Conservation (phyloP, 2,888 invertebrate genomes). For the Alentia gelatinosa region DNA sequence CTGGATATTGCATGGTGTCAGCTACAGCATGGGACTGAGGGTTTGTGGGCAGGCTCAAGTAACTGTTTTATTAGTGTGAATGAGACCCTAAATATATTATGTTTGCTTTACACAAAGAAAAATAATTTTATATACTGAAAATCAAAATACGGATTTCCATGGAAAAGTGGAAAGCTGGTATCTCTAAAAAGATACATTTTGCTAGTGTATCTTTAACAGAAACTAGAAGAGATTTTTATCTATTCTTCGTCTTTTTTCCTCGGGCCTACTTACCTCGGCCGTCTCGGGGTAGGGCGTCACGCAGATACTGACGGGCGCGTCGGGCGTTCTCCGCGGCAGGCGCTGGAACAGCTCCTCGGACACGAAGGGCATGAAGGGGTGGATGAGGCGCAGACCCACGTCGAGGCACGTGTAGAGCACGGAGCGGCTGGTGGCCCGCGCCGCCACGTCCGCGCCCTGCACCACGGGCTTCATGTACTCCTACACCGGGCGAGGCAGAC, state of each 20-base stretch:
- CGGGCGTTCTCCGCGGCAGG: constrained; percentile 84
- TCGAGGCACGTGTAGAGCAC: constrained; percentile 92
- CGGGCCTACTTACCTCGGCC: constrained; percentile 76
- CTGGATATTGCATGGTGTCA: no score
- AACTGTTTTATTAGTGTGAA: no score
- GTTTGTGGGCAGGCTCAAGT: no score
- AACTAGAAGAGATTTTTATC: background rate
- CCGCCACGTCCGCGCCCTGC: constrained; percentile 82
- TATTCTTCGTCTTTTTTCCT: background rate
- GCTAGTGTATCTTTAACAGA: background rate
- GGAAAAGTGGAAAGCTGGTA: no score
- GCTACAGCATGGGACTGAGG: no score
- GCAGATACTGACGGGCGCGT: constrained; percentile 89
- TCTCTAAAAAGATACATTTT: no score
- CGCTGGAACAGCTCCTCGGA: constrained; percentile 95
- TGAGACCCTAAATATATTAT: no score
- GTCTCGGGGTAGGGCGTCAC: constrained; percentile 90
- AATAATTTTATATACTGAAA: no score
- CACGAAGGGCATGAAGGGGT: constrained; percentile 98
- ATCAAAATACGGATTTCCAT: no score
- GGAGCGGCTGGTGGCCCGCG: constrained; percentile 85
- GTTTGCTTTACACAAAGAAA: no score
- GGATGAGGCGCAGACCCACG: constrained; percentile 90
- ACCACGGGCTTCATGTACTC: constrained; percentile 95
- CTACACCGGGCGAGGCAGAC: constrained; percentile 66